A percentile compares a stretch with the other conserved stretches of the same genome.
Conservation (phyloP, 2,797 vertebrate species). For the Threskiornis aethiopicus region DNA sequence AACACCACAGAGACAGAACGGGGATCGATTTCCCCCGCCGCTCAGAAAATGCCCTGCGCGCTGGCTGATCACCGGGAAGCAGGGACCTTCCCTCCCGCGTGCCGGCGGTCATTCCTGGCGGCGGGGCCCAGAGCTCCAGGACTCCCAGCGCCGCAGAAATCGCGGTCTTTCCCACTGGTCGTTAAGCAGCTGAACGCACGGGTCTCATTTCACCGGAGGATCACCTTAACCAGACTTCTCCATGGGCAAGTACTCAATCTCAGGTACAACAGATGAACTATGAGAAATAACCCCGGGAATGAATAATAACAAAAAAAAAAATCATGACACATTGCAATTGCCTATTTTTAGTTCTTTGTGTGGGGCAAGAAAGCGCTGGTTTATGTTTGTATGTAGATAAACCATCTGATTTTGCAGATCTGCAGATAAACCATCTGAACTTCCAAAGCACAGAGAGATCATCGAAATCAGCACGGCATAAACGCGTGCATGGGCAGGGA, state of each 20-base stretch:
- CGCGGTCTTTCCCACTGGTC: no score
- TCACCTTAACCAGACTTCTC: background rate
- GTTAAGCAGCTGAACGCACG: background rate
- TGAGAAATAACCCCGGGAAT: background rate
- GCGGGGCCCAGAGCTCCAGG: background rate
- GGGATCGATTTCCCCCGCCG: background rate
- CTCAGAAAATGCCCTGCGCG: background rate
- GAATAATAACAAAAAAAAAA: background rate
- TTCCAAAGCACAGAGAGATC: background rate
- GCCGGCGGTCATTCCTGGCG: background rate
- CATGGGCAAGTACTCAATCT: background rate
- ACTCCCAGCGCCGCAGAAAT: background rate
- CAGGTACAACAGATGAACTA: background rate
- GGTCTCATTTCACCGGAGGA: background rate
- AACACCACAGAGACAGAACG: background rate
- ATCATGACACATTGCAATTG: background rate
- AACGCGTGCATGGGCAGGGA: rapidly evolving
- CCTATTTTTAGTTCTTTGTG: background rate
- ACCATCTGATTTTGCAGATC: background rate
- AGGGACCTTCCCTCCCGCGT: background rate
- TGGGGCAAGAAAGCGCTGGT: background rate
- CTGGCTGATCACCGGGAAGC: background rate
- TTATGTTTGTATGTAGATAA: background rate
- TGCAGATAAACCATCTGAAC: background rate
- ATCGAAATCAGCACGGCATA: background rate